These are phyloP conservation scores for Anguilla japonica DNA, from an alignment of 2,113 vertebrate genomes.

Conservation along the genomic window DNA sequence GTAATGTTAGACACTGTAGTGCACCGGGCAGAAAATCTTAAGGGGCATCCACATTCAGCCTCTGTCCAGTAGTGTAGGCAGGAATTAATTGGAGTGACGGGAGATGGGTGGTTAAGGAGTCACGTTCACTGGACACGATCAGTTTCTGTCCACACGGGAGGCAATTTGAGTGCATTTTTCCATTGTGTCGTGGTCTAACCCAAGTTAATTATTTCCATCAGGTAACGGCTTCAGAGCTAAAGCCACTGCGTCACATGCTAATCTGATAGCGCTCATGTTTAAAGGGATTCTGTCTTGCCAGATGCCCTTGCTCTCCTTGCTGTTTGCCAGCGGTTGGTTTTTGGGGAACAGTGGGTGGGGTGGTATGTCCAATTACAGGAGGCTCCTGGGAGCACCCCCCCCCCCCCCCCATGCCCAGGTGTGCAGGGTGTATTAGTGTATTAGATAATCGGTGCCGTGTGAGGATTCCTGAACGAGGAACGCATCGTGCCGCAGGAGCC, in stretches of 20 bases:
- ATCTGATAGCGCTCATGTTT: background rate
- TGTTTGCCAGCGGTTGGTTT: background rate
- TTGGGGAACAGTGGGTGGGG: background rate
- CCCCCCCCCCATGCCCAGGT: slow-evolving; percentile 42
- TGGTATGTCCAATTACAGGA: background rate
- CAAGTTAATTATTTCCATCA: background rate
- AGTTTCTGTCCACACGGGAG: background rate
- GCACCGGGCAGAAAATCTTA: too few relatives aligned
- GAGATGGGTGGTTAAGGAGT: background rate
- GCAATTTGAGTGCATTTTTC: background rate
- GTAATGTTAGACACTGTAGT: background rate
- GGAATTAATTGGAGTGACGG: background rate
- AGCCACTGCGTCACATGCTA: too few relatives aligned
- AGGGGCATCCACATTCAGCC: background rate
- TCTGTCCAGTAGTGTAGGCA: too few relatives aligned
- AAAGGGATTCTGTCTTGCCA: background rate
- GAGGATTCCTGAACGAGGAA: slow-evolving; percentile 77
- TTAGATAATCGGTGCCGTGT: slow-evolving; percentile 69
- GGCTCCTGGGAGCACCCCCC: background rate
- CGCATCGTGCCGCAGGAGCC: slow-evolving; percentile 78
- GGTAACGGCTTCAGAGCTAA: too few relatives aligned
- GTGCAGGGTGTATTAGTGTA: slow-evolving; percentile 72
- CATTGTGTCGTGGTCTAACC: background rate
- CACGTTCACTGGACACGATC: too few relatives aligned
- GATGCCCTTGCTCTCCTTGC: background rate